Evolutionary conservation across 2,113 vertebrate genomes (phyloP).

Genomic region (Pogona vitticeps): DNA sequence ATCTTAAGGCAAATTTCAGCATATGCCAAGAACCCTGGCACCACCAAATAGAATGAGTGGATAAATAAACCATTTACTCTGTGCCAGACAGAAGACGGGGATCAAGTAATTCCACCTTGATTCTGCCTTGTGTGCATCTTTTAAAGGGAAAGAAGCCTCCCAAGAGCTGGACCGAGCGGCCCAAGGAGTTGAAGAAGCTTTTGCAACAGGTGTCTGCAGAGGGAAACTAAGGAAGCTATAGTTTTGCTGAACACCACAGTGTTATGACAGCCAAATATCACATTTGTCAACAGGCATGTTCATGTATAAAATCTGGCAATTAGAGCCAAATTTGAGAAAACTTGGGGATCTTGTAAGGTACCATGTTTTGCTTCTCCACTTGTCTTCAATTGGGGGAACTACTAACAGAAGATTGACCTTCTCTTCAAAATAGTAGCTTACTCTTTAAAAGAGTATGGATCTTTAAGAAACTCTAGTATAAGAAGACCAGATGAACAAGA

Average conservation of each 20-base stretch:
- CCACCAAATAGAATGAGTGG: not conserved
- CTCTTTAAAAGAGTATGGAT: not conserved
- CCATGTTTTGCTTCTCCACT: not conserved
- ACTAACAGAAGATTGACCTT: not conserved
- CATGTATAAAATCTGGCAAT: not conserved
- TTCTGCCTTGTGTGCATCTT: not conserved
- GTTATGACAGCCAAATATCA: not conserved
- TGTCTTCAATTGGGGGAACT: not conserved
- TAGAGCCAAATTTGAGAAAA: not conserved
- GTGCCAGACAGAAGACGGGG: not conserved
- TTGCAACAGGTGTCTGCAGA: not conserved
- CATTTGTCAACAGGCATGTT: not conserved
- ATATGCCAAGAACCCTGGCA: not conserved
- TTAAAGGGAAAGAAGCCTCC: not conserved
- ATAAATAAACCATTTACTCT: not conserved
- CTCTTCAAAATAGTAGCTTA: not conserved
- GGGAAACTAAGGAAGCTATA: not conserved
- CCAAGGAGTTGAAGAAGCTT: not conserved
- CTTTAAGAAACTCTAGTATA: not conserved
- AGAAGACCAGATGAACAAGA: not conserved
- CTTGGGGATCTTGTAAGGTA: not conserved
- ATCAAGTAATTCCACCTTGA: not conserved
- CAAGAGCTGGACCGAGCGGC: not conserved
- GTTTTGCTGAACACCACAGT: not conserved
- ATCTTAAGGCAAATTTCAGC: slow-evolving; percentile 7